Evolutionary conservation across 2,888 invertebrate genomes (phyloP).

Genomic region (Athrips mouffetella): DNA sequence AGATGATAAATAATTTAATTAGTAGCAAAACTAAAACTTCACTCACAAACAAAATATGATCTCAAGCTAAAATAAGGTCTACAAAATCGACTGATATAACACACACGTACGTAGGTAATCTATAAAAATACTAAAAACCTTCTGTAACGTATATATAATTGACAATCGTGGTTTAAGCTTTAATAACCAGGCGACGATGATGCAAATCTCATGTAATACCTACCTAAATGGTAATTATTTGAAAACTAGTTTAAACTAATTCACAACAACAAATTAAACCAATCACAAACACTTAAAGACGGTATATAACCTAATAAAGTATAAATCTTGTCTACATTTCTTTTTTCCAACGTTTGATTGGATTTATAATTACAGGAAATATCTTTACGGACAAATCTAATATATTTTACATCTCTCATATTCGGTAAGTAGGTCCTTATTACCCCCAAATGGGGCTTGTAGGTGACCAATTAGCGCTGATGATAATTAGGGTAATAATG

Average conservation of each 20-base stretch:
- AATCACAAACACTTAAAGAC: not conserved
- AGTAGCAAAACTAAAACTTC: not conserved
- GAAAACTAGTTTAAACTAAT: not conserved
- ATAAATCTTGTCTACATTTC: conserved; percentile 5
- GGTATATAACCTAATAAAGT: conserved; percentile 2
- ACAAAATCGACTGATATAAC: not conserved
- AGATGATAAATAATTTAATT: too few relatives aligned
- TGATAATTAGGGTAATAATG: too few relatives aligned
- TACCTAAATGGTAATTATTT: not conserved
- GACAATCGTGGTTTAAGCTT: not conserved
- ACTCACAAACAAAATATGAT: not conserved
- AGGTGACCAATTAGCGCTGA: too few relatives aligned
- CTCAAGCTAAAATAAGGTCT: not conserved
- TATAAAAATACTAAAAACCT: too few relatives aligned
- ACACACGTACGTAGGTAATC: too few relatives aligned
- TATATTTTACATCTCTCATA: not conserved
- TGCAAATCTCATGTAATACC: conserved; percentile 4
- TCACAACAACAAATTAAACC: conserved; percentile 1
- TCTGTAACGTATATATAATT: not conserved
- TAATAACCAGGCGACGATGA: conserved; percentile 6
- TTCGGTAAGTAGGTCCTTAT: too few relatives aligned
- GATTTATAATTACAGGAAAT: conserved; percentile 4
- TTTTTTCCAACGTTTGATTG: conserved; percentile 5
- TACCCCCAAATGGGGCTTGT: too few relatives aligned
- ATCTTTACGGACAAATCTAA: conserved; percentile 3